Percentiles rank a stretch among this genome's conserved stretches.
phyloP scores from a whole-genome alignment of 2,888 invertebrate species.

The Falcaria lacertinaria region DNA sequence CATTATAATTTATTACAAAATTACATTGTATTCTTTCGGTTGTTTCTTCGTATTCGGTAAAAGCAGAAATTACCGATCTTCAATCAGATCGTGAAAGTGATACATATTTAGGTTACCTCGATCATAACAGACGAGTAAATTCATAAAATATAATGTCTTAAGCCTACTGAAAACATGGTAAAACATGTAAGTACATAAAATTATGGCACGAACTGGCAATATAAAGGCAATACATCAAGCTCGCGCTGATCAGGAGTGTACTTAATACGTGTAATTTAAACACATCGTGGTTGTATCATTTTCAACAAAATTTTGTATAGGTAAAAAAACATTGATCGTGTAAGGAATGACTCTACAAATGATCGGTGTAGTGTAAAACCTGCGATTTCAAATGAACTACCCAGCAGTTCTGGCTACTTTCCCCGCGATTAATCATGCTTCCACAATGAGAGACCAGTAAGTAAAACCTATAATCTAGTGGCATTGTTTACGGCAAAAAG shows the following conservation, averaged over 20 bases:
- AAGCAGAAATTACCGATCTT: no score
- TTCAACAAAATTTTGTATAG: constrained; percentile 41
- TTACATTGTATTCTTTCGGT: no score
- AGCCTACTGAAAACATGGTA: constrained; percentile 25
- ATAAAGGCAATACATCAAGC: constrained; percentile 39
- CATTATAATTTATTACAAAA: no score
- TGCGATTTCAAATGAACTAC: constrained; percentile 57
- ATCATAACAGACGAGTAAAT: constrained; percentile 11
- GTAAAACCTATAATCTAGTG: constrained; percentile 70
- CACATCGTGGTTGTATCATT: constrained; percentile 39
- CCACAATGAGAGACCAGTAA: constrained; percentile 59
- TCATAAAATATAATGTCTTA: constrained; percentile 15
- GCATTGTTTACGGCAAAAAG: constrained; percentile 59
- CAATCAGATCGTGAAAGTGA: no score
- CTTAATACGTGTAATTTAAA: constrained; percentile 57
- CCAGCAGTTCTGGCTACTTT: constrained; percentile 59
- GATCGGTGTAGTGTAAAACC: constrained; percentile 51
- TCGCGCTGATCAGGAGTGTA: constrained; percentile 38
- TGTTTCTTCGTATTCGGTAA: no score
- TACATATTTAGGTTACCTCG: constrained; percentile 15
- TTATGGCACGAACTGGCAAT: constrained; percentile 43
- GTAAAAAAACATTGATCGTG: constrained; percentile 52
- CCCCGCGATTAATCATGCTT: constrained; percentile 71
- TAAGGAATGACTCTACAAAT: constrained; percentile 52
- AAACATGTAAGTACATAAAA: constrained; percentile 20